Percentiles rank a stretch among this genome's conserved stretches.
Evolutionary conservation across 2,113 vertebrate genomes (phyloP).

Genomic region (Ondatra zibethicus): DNA sequence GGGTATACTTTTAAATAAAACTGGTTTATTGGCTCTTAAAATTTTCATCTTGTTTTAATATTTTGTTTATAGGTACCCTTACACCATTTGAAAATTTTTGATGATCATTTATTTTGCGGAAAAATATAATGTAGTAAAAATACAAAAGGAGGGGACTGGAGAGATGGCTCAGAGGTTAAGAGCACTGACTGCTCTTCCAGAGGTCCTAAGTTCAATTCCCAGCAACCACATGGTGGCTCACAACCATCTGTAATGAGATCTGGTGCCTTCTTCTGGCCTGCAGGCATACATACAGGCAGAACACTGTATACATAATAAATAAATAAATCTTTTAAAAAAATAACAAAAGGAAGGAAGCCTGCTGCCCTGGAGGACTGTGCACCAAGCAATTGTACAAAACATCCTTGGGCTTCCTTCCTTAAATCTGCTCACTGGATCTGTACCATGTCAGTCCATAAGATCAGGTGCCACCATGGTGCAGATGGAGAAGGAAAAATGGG

Average conservation of each 20-base stretch:
- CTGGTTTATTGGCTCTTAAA: conserved; percentile 29
- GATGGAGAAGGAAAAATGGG: not conserved
- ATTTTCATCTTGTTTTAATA: conserved; percentile 3
- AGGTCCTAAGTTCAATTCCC: no score
- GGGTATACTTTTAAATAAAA: conserved; percentile 25
- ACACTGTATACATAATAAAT: no score
- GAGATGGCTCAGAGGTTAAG: no score
- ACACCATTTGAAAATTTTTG: conserved; percentile 14
- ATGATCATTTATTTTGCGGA: not conserved
- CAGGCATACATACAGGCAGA: no score
- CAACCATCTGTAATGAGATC: no score
- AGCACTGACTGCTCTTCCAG: no score
- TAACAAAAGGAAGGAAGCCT: not conserved
- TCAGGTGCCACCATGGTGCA: not conserved
- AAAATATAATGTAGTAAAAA: conserved; percentile 9
- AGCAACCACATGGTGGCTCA: no score
- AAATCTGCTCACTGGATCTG: not conserved
- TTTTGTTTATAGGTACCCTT: not conserved
- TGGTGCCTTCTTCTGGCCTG: no score
- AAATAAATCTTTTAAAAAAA: no score
- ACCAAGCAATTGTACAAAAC: not conserved
- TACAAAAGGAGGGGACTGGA: conserved; percentile 10
- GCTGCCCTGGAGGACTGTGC: not conserved
- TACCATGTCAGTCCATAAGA: not conserved
- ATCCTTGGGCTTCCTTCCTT: conserved; percentile 26